These are phyloP conservation scores for Drosophila guanche DNA, from an alignment of 1,140 invertebrate species.

Conservation along the genomic window DNA sequence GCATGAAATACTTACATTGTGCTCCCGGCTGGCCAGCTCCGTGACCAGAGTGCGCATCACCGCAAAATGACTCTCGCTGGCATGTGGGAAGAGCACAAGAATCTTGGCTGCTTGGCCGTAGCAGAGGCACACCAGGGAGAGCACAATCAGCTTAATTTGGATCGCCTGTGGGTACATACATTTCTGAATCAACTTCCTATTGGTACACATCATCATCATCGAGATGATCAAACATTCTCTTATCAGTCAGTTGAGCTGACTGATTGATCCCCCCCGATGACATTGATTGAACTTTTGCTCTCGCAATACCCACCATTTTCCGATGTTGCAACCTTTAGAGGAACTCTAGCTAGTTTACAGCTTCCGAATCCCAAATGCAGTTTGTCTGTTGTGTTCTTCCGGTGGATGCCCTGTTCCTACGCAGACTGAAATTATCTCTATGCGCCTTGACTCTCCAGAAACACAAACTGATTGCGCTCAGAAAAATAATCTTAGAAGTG, in stretches of 20 bases:
- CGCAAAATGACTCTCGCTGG: conserved; percentile 81
- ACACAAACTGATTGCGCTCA: conserved; percentile 55
- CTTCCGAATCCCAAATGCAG: conserved; percentile 7
- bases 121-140: neutral
- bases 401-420: conserved; percentile 4
- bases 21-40: conserved; percentile 71
- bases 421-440: conserved; percentile 30
- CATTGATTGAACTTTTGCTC: neutral
- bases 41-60: conserved; percentile 75
- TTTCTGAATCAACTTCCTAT: neutral
- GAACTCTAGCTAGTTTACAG: neutral
- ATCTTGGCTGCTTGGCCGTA: conserved; percentile 60
- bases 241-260: conserved; percentile 27
- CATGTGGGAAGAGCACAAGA: conserved; percentile 74
- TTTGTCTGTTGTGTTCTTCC: conserved; percentile 13
- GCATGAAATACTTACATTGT: conserved; percentile 59
- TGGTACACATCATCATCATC: conserved; percentile 47
- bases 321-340: neutral
- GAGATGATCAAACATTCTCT: conserved; percentile 2
- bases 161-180: conserved; percentile 5
- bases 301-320: conserved; percentile 35
- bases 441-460: conserved; percentile 20
- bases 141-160: neutral
- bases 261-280: neutral
- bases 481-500: conserved; percentile 66